Conservation (phyloP, 2,888 invertebrate genomes). For the Pemphredon lugubris region DNA sequence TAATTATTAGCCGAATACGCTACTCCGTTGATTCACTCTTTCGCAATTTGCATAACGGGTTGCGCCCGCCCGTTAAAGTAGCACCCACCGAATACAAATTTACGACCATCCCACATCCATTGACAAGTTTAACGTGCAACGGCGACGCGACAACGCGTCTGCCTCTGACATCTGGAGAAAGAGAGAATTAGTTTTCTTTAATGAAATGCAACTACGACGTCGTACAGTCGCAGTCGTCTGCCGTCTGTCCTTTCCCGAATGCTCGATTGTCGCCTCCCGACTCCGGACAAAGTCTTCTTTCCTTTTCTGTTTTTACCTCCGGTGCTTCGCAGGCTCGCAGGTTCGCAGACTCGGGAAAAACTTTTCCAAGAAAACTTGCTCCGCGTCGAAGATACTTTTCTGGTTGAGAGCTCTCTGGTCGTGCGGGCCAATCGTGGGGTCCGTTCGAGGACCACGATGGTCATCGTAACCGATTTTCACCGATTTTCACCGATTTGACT, state of each 20-base stretch:
- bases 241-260: not conserved
- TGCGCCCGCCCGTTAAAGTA: no score
- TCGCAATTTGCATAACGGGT: slow-evolving; percentile 18
- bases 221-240: not conserved
- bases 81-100: slow-evolving; percentile 28
- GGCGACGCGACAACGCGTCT: slow-evolving; percentile 47
- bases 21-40: slow-evolving; percentile 14
- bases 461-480: no score
- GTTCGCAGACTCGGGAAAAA: slow-evolving; percentile 32
- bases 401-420: slow-evolving; percentile 10
- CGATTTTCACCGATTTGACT: no score
- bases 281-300: slow-evolving; percentile 42
- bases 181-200: slow-evolving; percentile 22
- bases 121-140: slow-evolving; percentile 63
- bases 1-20: no score
- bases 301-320: slow-evolving; percentile 26
- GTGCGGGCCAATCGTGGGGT: not conserved
- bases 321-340: slow-evolving; percentile 6
- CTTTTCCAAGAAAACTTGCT: slow-evolving; percentile 22
- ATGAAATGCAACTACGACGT: slow-evolving; percentile 2
- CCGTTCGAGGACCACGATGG: not conserved
- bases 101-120: slow-evolving; percentile 2
- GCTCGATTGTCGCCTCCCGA: slow-evolving; percentile 5
- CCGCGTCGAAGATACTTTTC: slow-evolving; percentile 38
- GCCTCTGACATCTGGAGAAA: slow-evolving; percentile 23